Evolutionary conservation across 2,113 vertebrate species (phyloP).

Genomic region (Psammodynastes pulverulentus): DNA sequence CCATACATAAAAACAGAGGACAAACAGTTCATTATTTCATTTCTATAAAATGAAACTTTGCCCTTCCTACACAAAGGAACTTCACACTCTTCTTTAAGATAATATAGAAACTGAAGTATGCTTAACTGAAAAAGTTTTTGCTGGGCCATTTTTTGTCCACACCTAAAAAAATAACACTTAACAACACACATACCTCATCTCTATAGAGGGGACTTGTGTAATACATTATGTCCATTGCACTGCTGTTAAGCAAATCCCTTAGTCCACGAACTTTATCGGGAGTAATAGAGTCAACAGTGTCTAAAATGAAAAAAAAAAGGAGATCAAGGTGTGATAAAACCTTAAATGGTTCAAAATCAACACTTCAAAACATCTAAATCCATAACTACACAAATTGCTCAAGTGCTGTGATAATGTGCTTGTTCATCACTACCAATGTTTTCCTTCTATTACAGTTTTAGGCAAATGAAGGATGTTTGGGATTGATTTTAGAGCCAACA

Average conservation of each 20-base stretch:
- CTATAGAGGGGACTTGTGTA: constrained; percentile 96
- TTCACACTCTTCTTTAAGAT: background rate
- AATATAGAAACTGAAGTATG: background rate
- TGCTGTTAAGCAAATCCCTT: constrained; percentile 96
- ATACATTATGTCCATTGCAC: constrained; percentile 99
- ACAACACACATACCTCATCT: constrained; percentile 80
- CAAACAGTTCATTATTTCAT: background rate
- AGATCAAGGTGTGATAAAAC: rapidly evolving
- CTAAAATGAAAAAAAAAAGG: constrained; percentile 57
- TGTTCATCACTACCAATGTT: background rate
- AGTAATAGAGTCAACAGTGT: constrained; percentile 97
- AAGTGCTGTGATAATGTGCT: background rate
- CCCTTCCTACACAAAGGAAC: background rate
- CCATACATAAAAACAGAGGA: background rate
- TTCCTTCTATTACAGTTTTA: background rate
- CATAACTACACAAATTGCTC: background rate
- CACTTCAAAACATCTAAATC: background rate
- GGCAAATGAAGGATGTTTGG: background rate
- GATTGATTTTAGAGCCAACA: background rate
- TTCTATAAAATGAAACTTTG: background rate
- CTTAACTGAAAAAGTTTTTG: background rate
- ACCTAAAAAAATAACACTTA: background rate
- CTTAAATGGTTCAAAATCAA: background rate
- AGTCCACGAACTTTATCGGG: constrained; percentile 96
- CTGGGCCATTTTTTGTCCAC: background rate